phyloP scores from a whole-genome alignment of 2,113 vertebrate species.

The Cervus canadensis region DNA sequence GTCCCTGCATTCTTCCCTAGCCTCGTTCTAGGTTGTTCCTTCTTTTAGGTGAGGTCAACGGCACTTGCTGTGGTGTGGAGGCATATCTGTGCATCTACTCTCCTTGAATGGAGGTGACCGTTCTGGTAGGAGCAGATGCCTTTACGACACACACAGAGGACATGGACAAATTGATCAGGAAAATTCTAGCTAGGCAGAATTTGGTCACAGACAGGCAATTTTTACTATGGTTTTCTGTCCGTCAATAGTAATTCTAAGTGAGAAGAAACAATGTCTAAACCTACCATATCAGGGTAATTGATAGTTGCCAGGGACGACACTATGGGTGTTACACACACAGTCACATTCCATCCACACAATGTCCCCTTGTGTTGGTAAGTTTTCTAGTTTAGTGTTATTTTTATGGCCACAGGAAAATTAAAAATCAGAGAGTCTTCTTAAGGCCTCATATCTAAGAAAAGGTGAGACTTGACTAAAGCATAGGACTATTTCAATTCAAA shows the following conservation, averaged over 20 bases:
- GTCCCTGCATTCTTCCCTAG: neutral
- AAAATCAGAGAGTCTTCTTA: neutral
- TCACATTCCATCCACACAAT: neutral
- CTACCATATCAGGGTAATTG: neutral
- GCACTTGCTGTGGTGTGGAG: neutral
- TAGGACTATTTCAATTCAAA: neutral
- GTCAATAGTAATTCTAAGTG: neutral
- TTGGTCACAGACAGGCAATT: neutral
- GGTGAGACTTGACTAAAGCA: neutral
- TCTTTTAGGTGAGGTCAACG: neutral
- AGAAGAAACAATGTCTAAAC: constrained; percentile 29
- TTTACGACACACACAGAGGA: neutral
- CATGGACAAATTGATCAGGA: neutral
- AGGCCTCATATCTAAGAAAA: neutral
- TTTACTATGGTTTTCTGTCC: neutral
- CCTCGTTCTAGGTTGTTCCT: neutral
- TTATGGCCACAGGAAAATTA: neutral
- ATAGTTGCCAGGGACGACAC: neutral
- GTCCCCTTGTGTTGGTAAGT: neutral
- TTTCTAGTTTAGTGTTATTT: neutral
- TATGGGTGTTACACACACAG: neutral
- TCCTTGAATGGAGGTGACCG: neutral
- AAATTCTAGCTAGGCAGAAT: neutral
- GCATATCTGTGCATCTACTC: neutral
- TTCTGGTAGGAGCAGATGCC: neutral